Percentiles rank a stretch among this genome's conserved stretches.
Conservation (phyloP, 37 sponge, comb jelly and placozoan genomes). For the Hormiphora californensis region DNA sequence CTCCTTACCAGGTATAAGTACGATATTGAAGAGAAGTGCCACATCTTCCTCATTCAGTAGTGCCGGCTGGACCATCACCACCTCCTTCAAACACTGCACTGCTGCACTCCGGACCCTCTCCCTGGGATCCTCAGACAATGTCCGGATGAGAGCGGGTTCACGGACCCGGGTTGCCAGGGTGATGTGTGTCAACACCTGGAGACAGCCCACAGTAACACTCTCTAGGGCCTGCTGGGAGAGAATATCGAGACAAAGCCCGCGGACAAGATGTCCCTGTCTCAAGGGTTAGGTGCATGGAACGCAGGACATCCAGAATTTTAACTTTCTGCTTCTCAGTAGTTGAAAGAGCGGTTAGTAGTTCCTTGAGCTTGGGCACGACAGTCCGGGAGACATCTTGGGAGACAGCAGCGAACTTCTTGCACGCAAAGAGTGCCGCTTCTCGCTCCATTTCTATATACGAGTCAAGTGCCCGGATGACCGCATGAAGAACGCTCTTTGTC, state of each 20-base stretch:
- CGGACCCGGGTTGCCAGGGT: slow-evolving; percentile 3
- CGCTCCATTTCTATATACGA: slow-evolving; percentile 46
- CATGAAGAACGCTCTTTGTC: slow-evolving; percentile 45
- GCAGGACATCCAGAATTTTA: slow-evolving; percentile 34
- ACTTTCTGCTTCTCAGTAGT: slow-evolving; percentile 8
- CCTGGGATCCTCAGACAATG: neutral
- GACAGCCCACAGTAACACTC: slow-evolving; percentile 17
- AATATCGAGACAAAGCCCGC: neutral
- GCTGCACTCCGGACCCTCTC: neutral
- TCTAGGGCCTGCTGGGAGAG: neutral
- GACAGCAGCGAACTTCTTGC: slow-evolving; percentile 26
- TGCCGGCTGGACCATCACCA: neutral
- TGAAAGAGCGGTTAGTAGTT: slow-evolving; percentile 22
- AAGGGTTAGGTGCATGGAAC: slow-evolving; percentile 12
- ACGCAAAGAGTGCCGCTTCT: slow-evolving; percentile 41
- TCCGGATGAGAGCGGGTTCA: too few relatives aligned
- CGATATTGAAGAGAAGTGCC: too few relatives aligned
- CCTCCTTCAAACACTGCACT: neutral
- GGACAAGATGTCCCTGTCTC: too few relatives aligned
- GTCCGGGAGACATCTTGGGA: slow-evolving; percentile 42
- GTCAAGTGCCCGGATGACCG: slow-evolving; percentile 14
- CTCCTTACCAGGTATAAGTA: too few relatives aligned
- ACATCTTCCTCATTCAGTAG: slow-evolving; percentile 21
- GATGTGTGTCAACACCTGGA: slow-evolving; percentile 7
- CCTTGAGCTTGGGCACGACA: slow-evolving; percentile 20